Conservation (phyloP, 2,888 invertebrate genomes). For the Hypomecis atomaria region DNA sequence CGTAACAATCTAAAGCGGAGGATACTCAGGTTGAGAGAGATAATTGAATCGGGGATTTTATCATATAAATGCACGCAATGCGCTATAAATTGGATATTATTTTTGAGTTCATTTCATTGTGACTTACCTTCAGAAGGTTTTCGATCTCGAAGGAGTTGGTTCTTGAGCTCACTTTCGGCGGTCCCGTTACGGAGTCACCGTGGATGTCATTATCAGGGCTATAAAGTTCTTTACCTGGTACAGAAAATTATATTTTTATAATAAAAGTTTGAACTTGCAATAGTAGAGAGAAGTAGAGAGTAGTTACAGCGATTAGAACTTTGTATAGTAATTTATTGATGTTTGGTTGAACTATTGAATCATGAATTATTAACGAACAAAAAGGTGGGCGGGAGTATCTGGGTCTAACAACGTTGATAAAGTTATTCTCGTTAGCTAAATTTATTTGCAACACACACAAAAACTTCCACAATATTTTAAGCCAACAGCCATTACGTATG, state of each 20-base stretch:
- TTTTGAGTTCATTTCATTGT: not conserved
- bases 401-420: constrained; percentile 8
- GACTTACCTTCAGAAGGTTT: constrained; percentile 92
- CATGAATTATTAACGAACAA: constrained; percentile 13
- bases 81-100: not conserved
- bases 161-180: constrained; percentile 89
- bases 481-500: constrained; percentile 30
- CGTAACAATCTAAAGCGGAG: constrained; percentile 62
- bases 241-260: not conserved
- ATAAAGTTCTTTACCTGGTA: constrained; percentile 89
- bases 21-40: constrained; percentile 57
- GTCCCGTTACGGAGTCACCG: constrained; percentile 68
- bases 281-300: not conserved
- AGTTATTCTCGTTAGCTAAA: constrained; percentile 15
- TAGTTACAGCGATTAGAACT: not conserved
- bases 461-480: constrained; percentile 27
- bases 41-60: constrained; percentile 56
- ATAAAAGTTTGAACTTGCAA: not conserved
- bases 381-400: constrained; percentile 18
- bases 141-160: constrained; percentile 98
- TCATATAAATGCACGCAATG: constrained; percentile 6
- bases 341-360: constrained; percentile 6
- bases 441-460: constrained; percentile 26
- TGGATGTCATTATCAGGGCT: constrained; percentile 85
- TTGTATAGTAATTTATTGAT: not conserved